Evolutionary conservation across 2,888 invertebrate species (phyloP), one percentile per base, ranked within the genome.

Genomic region (Willowsia nigromaculata): DNA sequence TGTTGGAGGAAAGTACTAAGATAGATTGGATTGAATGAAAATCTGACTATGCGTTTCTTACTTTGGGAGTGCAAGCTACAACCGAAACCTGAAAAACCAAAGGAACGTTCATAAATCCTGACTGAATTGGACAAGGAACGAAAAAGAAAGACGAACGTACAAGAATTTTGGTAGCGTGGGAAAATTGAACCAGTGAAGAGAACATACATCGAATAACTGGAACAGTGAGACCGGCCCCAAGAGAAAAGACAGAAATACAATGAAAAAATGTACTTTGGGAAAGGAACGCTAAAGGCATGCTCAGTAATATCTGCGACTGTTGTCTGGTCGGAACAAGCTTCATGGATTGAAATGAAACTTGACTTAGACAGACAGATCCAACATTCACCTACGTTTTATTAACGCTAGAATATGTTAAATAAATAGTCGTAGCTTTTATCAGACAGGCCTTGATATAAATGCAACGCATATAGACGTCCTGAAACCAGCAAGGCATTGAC

Each of bases 61-160:
- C n/a, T n/a, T n/a, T n/a, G n/a, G n/a, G n/a, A n/a, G n/a, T 0
- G 6, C 71, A 71, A 71, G 33, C 1, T 1, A 18, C 15, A 37
- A 25, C 9, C 22, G 40, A 22, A 22, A 40, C 37, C 37, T 37
- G 37, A 33, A 11, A 71, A 25, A 40, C 71, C 11, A 71, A 71
- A 71, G 25, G 71, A 71, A 71, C 71, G 18, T 43, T 71, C 71
- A 71, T 71, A 71, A 71, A 71, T 71, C 71, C 71, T 71, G 11
- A 22, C 22, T 71, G 40, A 71, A 40, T 71, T 71, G 71, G 71
- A 40, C 37, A 40, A 40, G 40, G 13, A 40, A 22, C 1, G 37
- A 22, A 71, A 22, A 37, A 37, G 5, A 18, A 2, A 11, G 3
- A 6, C 3, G 11, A 56, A 22, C 13, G 56, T 50, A 15, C n/a